Conservation (phyloP, 2,113 vertebrate species). For the Pelvicachromis taeniatus region DNA sequence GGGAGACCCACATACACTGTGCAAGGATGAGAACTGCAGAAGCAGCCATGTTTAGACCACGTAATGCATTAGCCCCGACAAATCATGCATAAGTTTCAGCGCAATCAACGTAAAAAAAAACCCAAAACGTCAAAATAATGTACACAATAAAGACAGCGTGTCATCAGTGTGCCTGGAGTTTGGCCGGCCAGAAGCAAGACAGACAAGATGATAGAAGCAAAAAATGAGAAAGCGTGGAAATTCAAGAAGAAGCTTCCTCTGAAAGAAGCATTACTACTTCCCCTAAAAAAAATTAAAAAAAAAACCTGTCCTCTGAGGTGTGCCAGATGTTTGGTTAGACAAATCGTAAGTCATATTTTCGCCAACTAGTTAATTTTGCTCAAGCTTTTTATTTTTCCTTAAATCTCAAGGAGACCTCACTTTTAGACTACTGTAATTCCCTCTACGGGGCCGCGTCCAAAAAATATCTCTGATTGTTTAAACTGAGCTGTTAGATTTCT, state of each 20-base stretch:
- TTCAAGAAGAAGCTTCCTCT: neutral
- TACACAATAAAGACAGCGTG: neutral
- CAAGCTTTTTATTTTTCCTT: neutral
- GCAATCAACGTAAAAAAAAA: neutral
- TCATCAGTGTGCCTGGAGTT: neutral
- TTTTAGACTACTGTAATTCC: neutral
- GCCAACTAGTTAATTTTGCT: neutral
- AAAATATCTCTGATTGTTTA: neutral
- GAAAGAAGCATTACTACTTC: neutral
- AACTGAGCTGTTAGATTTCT: neutral
- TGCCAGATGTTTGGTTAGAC: neutral
- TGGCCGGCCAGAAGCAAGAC: neutral
- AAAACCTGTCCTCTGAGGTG: neutral
- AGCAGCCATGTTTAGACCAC: neutral
- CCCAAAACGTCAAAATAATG: neutral
- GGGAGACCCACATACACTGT: neutral
- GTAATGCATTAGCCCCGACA: neutral
- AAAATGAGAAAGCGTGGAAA: neutral
- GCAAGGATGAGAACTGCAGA: constrained; percentile 4
- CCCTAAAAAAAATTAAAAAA: neutral
- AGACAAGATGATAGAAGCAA: neutral
- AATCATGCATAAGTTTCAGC: constrained; percentile 9
- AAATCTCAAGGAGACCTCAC: neutral
- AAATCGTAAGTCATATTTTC: neutral
- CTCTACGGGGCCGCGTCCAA: neutral